Conservation (phyloP, 2,797 vertebrate species). For the Spizella passerina region DNA sequence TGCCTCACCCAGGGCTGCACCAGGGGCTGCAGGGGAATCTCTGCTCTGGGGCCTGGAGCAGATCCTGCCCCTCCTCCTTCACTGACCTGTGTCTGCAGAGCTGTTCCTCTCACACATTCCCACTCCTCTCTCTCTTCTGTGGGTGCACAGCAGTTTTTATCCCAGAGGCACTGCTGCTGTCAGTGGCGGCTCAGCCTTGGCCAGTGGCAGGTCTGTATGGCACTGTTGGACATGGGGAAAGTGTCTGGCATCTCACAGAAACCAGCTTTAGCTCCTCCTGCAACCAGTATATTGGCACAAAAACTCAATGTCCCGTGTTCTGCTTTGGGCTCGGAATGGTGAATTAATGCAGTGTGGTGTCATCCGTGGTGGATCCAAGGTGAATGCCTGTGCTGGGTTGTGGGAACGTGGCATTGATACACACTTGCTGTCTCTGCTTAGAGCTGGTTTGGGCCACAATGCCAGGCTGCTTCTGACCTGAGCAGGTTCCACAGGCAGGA, state of each 20-base stretch:
- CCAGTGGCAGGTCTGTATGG: rapidly evolving
- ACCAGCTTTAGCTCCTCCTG: background rate
- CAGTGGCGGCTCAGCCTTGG: background rate
- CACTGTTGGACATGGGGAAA: rapidly evolving
- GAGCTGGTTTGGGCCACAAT: background rate
- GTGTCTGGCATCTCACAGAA: background rate
- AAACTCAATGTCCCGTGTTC: background rate
- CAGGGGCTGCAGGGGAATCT: background rate
- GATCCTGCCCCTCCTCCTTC: background rate
- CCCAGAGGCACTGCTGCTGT: background rate
- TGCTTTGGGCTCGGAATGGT: background rate
- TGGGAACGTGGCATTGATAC: rapidly evolving
- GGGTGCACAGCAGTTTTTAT: background rate
- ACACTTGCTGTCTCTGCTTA: background rate
- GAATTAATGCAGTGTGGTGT: background rate
- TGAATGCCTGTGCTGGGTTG: background rate
- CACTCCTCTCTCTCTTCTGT: background rate
- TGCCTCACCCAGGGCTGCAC: background rate
- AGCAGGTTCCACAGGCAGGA: background rate
- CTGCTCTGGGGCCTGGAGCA: rapidly evolving
- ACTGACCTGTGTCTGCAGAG: background rate
- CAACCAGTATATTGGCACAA: background rate
- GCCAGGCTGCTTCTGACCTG: background rate
- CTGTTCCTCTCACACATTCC: background rate
- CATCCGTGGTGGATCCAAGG: background rate